These are phyloP conservation scores for Cosmia trapezina DNA, from an alignment of 2,888 invertebrate genomes.

Conservation along the genomic window DNA sequence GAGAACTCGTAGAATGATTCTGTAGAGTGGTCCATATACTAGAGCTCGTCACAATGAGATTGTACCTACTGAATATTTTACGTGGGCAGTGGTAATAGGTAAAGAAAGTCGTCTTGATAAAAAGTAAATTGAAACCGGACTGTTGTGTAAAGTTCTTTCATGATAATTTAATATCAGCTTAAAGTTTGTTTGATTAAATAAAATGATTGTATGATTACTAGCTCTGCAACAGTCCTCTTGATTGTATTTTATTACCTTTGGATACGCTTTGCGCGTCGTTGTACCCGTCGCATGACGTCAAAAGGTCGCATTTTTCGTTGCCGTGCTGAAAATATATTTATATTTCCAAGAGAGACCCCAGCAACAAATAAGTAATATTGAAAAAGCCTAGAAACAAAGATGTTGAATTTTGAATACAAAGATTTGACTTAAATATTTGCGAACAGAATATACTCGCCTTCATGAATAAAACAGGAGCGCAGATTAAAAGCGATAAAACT, in stretches of 20 bases:
- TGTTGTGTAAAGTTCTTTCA: too few species aligned
- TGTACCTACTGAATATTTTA: conserved; percentile 41
- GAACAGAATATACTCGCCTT: conserved; percentile 36
- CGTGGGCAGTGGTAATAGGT: not conserved
- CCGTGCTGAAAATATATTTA: conserved; percentile 9
- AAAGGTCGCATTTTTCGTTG: not conserved
- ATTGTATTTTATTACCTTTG: too few species aligned
- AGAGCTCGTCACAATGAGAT: conserved; percentile 19
- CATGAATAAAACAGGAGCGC: conserved; percentile 55
- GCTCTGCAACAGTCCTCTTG: not conserved
- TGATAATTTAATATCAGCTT: not conserved
- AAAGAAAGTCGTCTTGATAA: not conserved
- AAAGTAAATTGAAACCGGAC: too few species aligned
- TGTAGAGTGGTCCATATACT: conserved; percentile 7
- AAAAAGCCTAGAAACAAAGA: conserved; percentile 24
- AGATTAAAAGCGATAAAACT: conserved; percentile 65
- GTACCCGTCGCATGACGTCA: not conserved
- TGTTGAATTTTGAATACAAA: conserved; percentile 44
- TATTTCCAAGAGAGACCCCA: not conserved
- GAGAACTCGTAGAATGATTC: conserved; percentile 28
- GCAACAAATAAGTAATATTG: conserved; percentile 9
- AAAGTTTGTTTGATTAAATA: not conserved
- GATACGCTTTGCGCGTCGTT: too few species aligned
- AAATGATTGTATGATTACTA: not conserved
- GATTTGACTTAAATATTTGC: conserved; percentile 50